Conservation (phyloP, 2,888 invertebrate genomes). For the Agrochola lychnidis region DNA sequence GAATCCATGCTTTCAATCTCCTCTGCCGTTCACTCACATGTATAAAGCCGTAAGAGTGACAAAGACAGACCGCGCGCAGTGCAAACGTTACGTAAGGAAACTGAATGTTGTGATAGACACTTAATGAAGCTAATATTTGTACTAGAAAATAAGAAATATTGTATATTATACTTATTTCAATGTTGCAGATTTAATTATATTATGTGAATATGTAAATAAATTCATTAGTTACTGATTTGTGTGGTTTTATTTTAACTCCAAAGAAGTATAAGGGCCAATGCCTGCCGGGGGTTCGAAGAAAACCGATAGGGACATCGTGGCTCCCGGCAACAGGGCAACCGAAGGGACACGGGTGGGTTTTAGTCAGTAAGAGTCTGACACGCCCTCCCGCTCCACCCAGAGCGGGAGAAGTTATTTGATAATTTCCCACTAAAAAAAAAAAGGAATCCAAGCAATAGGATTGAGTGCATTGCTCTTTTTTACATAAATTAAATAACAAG, state of each 20-base stretch:
- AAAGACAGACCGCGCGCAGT: conserved; percentile 61
- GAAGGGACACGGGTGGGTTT: too few species aligned
- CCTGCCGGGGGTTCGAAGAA: too few species aligned
- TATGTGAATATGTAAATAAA: conserved; percentile 91
- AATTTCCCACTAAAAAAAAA: too few species aligned
- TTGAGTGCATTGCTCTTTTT: background rate
- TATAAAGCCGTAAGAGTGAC: conserved; percentile 52
- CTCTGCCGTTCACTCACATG: conserved; percentile 35
- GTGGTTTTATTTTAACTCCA: conserved; percentile 67
- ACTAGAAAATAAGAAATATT: conserved; percentile 78
- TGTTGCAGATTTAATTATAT: conserved; percentile 86
- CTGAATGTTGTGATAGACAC: conserved; percentile 90
- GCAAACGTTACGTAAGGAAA: conserved; percentile 77
- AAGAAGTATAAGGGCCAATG: background rate
- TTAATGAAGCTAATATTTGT: conserved; percentile 79
- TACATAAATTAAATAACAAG: background rate
- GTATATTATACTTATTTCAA: conserved; percentile 82
- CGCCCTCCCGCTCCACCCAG: too few species aligned
- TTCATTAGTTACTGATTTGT: conserved; percentile 83
- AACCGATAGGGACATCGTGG: too few species aligned
- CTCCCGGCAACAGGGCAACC: too few species aligned
- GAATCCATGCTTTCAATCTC: background rate
- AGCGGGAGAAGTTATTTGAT: too few species aligned
- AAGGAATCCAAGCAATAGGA: background rate
- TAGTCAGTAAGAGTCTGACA: too few species aligned